Evolutionary conservation across 2,888 invertebrate species (phyloP).

Genomic region (Drosophila prostipennis): DNA sequence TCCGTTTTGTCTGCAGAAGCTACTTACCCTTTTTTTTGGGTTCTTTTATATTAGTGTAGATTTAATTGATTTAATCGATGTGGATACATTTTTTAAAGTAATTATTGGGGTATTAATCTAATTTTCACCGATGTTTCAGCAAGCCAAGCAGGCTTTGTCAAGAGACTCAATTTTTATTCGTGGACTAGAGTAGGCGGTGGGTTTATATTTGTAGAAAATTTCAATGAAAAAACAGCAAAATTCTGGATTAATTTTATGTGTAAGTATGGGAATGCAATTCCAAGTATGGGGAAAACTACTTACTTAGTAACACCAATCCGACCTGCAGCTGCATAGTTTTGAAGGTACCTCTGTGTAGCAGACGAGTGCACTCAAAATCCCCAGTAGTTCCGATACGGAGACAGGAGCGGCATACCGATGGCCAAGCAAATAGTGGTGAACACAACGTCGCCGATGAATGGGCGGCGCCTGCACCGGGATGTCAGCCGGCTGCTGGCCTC

Average conservation of each 20-base stretch:
- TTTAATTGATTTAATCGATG: no score
- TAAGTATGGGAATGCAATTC: slow-evolving; percentile 38
- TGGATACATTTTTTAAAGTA: no score
- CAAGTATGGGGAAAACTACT: no score
- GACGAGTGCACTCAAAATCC: slow-evolving; percentile 69
- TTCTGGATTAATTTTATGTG: slow-evolving; percentile 64
- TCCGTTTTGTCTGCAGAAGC: no score
- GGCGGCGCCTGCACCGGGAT: slow-evolving; percentile 65
- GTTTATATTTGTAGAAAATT: slow-evolving; percentile 32
- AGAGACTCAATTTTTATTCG: neutral
- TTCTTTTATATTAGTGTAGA: no score
- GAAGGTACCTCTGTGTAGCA: slow-evolving; percentile 65
- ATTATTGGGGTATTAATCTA: no score
- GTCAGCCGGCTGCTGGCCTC: slow-evolving; percentile 61
- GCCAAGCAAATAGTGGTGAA: slow-evolving; percentile 61
- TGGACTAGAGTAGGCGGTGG: slow-evolving; percentile 46
- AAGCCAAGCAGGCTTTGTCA: neutral
- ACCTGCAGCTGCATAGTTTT: slow-evolving; percentile 35
- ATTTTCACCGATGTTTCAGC: neutral
- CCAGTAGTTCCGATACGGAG: slow-evolving; percentile 62
- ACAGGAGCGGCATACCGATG: slow-evolving; percentile 38
- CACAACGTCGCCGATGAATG: slow-evolving; percentile 66
- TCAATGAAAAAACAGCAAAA: slow-evolving; percentile 55
- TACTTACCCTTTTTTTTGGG: no score
- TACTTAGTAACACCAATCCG: no score